Evolutionary conservation across 2,888 invertebrate genomes (phyloP), one percentile per base, ranked within the genome.

Genomic region (Dione vanillae): DNA sequence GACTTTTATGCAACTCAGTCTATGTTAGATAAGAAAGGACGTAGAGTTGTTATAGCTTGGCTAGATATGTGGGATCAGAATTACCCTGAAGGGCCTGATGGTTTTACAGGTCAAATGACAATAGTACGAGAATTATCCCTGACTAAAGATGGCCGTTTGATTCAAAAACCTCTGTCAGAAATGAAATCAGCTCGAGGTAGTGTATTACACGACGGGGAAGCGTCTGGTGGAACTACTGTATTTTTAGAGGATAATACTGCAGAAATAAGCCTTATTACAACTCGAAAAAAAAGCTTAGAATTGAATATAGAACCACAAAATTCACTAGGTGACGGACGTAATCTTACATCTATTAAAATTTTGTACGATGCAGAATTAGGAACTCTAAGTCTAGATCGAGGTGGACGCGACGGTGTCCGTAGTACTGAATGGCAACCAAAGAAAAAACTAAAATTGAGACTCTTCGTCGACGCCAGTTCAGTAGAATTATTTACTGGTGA

Each of bases 1-100:
- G 93, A 94, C 74, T 88, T 88, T 70, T 94, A 93, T 72, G 94
- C 94, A 2, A 87, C 92, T 1, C 92, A 94, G 77, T 85, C 89
- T 2, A 80, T 87, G 27, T 58, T 82, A 37, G 87, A 87, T 70
- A 65, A 78, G 9, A 5, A 68, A 3, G 80, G 82, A 0, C 79
- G 86, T 0, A 84, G 92, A 71, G 75, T 93, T 51, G 67, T 89
- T 5, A 76, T 93, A 5, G 91, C 88, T 12, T 94, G 94, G 94
- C 74, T 85, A 49, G 88, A 89, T 74, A 93, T 89, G 90, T 94
- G 94, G 94, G 89, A 90, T 5, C 74, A 83, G 27, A 54, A 70
- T 8, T 92, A 92, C 74, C 88, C 91, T 0, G 92, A 93, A 67
- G 79, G 83, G 8, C 49, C 78, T 0, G 85, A 89, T 67, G 90